Base-by-base conservation (phyloP, 2,888 invertebrate species). In the Acholoe squamosa region DNA sequence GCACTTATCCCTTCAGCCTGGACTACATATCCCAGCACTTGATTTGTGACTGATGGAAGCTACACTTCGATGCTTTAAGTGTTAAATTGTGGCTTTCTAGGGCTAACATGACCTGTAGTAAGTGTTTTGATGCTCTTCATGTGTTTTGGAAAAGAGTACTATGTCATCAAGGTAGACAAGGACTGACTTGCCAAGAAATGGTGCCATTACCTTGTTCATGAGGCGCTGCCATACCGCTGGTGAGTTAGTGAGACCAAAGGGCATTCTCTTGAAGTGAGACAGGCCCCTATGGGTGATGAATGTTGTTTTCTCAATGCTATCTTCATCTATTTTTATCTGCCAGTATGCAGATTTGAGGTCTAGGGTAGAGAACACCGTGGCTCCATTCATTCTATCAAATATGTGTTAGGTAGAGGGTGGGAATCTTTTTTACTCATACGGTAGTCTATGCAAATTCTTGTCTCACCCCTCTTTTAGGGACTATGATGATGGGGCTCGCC, bases 281-380 rank as follows among this genome's bases (percentile, higher is more conserved):
- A 71, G 71, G 25, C 71, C 71, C 25, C 25, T 14, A 28, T 71
- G 71, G 1, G 28, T 28, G 25, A n/a, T 16, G 31, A 71, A 28
- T 5, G 71, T 28, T 5, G 71, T 28, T 16, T 71, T 71, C 3
- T 25, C 28, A 14, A 25, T 71, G 3, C 28, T 7, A 14, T 28
- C 28, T 0, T 1, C 14, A 5, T 25, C 14, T 28, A 71, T 28
- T 14, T n/a, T 5, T 7, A 71, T 25, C 25, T 71, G 71, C 71
- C 71, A 71, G 16, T 71, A 71, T 25, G 28, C 71, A 14, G 71
- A 71, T 16, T 71, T 71, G 28, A 71, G 71, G 31, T 71, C 71
- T 25, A 71, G 71, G 3, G 71, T 71, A 5, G 14, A 28, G 28
- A 71, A 71, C 28, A 71, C 28, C 0, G 5, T 14, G 3, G 14